Base-by-base conservation (phyloP, 2,113 vertebrate species). In the Lophotis ruficrista region DNA sequence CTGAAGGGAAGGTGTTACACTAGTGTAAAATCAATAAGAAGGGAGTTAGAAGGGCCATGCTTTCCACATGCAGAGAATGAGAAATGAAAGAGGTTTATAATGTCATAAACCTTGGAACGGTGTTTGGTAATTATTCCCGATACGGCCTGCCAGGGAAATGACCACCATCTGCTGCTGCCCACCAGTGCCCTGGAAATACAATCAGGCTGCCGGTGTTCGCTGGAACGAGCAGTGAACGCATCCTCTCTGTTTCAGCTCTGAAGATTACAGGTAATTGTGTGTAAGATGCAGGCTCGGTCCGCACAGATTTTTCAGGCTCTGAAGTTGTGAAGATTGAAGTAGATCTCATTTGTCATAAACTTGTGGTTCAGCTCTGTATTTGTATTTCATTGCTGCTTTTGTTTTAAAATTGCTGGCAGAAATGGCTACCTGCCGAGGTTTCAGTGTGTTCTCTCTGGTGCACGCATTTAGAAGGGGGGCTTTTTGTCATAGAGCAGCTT, bases 91-190 rank as follows among this genome's bases (percentile, higher is more conserved):
- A 89, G 50, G 73, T 94, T 96, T 96, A 94, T 92, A 94, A 96
- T 94, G 87, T 83, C 94, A 92, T 95, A 96, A 96, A 95, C 95
- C 87, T 96, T 96, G 94, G 93, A 94, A 87, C 70, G 69, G 41
- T 54, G 47, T 91, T 86, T 93, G 53, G 70, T 96, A 92, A 94
- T 97, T 96, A 95, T 81, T 64, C 77, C 62, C 1, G 7, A 23
- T 94, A 89, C 35, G 73, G 81, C 57, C n/a, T 96, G 70, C 92
- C 91, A 95, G 83, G 96, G 92, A 95, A 94, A 96, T 95, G 96
- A 91, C 95, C 96, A 92, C 92, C 95, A 96, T 97, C 96, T 97
- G 96, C 86, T 96, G 89, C 95, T 96, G 89, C 87, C 73, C 87
- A 92, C 89, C 89, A 93, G 65, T 79, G 70, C 58, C 80, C 83